phyloP scores from a whole-genome alignment of 2,888 invertebrate species.

The Cryptus viduatorius region DNA sequence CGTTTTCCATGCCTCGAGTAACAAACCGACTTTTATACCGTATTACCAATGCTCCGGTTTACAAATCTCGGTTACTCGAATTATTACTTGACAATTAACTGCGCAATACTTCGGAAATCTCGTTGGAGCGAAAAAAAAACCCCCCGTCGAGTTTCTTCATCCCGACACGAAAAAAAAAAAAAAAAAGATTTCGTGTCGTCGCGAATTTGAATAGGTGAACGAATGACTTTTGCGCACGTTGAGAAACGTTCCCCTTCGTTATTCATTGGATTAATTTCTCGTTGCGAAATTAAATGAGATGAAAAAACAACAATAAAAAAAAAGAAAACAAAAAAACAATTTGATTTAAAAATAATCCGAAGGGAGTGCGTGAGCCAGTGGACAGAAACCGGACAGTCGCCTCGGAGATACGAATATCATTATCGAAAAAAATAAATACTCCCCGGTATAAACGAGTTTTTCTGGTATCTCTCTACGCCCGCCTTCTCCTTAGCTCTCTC shows the following conservation, averaged over 20 bases:
- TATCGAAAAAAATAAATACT: slow-evolving; percentile 54
- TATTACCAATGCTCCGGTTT: not conserved
- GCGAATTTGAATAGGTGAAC: not conserved
- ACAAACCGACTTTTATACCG: not conserved
- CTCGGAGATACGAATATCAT: slow-evolving; percentile 60
- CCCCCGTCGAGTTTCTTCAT: not conserved
- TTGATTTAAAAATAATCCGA: not conserved
- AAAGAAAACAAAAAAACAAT: not conserved
- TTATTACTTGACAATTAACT: slow-evolving; percentile 21
- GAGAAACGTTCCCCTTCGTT: not conserved
- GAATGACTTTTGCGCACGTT: not conserved
- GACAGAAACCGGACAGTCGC: slow-evolving; percentile 23
- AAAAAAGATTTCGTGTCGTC: no score
- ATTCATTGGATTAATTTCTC: not conserved
- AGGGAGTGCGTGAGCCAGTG: not conserved
- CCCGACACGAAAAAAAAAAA: not conserved
- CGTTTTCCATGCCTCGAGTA: slow-evolving; percentile 9
- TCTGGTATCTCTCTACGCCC: slow-evolving; percentile 64
- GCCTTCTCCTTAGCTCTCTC: slow-evolving; percentile 49
- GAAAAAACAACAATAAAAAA: not conserved
- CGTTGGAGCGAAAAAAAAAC: not conserved
- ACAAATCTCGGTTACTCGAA: slow-evolving; percentile 21
- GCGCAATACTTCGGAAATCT: slow-evolving; percentile 1
- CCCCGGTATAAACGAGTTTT: slow-evolving; percentile 62
- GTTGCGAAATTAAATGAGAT: slow-evolving; percentile 20